Evolutionary conservation across 2,113 vertebrate species (phyloP).

Genomic region (Hemicordylus capensis): DNA sequence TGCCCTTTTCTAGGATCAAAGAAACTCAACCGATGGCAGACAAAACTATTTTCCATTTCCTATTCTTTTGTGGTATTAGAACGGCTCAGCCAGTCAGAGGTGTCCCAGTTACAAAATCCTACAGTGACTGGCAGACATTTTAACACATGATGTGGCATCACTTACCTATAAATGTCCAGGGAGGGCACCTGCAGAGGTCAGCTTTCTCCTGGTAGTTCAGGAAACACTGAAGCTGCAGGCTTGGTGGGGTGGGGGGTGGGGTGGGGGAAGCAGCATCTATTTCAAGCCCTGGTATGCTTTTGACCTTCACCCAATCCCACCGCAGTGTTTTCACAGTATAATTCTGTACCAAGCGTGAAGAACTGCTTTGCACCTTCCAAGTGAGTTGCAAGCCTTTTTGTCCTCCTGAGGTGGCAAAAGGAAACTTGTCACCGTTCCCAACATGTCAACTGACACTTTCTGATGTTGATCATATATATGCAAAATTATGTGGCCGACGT

Average conservation of each 20-base stretch:
- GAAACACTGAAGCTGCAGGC: too few species aligned
- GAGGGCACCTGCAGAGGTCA: background rate
- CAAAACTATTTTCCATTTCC: too few species aligned
- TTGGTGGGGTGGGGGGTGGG: too few species aligned
- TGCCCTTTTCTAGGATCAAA: background rate
- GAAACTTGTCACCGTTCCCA: background rate
- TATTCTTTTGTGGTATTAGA: background rate
- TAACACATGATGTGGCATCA: background rate
- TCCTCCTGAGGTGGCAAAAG: background rate
- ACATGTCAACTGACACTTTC: background rate
- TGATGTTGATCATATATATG: background rate
- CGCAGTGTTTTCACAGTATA: background rate
- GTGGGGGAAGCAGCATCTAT: too few species aligned
- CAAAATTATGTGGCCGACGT: background rate
- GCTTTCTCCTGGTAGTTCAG: too few species aligned
- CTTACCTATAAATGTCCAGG: background rate
- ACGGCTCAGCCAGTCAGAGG: background rate
- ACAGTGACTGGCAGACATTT: too few species aligned
- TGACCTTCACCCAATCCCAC: background rate
- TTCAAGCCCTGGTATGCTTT: background rate
- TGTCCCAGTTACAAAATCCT: too few species aligned
- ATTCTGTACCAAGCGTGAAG: background rate
- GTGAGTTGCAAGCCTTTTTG: background rate
- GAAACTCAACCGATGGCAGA: background rate
- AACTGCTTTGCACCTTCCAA: background rate